Percentiles rank a stretch among this genome's conserved stretches.
phyloP scores from a whole-genome alignment of 1,140 invertebrate species.

The Panonychus citri region DNA sequence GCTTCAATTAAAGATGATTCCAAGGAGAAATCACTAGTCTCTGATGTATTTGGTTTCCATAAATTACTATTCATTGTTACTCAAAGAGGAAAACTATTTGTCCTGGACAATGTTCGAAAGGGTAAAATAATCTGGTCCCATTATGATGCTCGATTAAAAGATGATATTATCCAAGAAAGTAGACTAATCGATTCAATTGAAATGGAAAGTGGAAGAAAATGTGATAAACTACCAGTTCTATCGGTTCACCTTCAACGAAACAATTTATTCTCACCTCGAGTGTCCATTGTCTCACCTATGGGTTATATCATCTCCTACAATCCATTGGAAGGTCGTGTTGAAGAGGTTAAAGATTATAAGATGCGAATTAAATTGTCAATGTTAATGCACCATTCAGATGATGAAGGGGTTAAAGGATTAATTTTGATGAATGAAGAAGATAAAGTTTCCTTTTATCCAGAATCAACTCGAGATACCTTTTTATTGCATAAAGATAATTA shows the following conservation, averaged over 20 bases:
- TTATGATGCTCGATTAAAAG: slow-evolving; percentile 30
- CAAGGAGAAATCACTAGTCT: slow-evolving; percentile 7
- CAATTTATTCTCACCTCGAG: not conserved
- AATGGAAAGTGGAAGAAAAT: slow-evolving; percentile 31
- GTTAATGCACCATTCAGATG: slow-evolving; percentile 35
- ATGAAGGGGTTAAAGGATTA: slow-evolving; percentile 47
- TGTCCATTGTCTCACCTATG: slow-evolving; percentile 4
- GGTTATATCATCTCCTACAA: slow-evolving; percentile 44
- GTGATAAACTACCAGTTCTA: slow-evolving; percentile 53
- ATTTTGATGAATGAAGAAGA: slow-evolving; percentile 48
- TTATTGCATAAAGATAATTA: slow-evolving; percentile 14
- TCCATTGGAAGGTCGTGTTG: slow-evolving; percentile 49
- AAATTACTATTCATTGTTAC: slow-evolving; percentile 70
- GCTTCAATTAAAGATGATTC: not conserved
- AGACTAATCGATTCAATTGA: slow-evolving; percentile 25
- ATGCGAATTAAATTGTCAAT: slow-evolving; percentile 48
- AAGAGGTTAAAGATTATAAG: slow-evolving; percentile 34
- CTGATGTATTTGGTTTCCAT: slow-evolving; percentile 82
- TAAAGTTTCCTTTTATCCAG: slow-evolving; percentile 37
- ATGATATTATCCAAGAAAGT: slow-evolving; percentile 1
- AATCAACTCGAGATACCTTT: slow-evolving; percentile 26
- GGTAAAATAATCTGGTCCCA: slow-evolving; percentile 56
- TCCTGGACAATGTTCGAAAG: slow-evolving; percentile 50
- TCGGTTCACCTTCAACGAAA: slow-evolving; percentile 54
- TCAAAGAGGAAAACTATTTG: slow-evolving; percentile 58